Evolutionary conservation across 2,888 invertebrate genomes (phyloP).

Genomic region (Idaea dimidiata): DNA sequence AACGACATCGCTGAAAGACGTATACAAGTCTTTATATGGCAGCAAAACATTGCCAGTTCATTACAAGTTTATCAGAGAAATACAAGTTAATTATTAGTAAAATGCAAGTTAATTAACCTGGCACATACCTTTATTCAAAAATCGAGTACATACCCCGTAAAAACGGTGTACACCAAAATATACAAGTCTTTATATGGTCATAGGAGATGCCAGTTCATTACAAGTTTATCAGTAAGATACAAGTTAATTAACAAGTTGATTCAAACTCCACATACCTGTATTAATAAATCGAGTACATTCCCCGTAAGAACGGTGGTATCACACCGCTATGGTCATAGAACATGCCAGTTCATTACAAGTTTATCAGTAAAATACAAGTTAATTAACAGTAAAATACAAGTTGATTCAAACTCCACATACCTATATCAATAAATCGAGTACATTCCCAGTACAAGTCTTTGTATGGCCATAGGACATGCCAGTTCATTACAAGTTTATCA

Average conservation of each 20-base stretch:
- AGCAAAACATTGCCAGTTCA: too few species aligned
- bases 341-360: slow-evolving; percentile 51
- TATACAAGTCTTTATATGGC: too few species aligned
- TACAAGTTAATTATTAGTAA: too few species aligned
- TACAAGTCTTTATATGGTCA: slow-evolving; percentile 89
- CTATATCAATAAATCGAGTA: slow-evolving; percentile 93
- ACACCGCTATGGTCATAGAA: slow-evolving; percentile 89
- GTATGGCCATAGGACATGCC: slow-evolving; percentile 88
- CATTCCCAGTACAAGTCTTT: slow-evolving; percentile 89
- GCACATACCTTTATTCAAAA: slow-evolving; percentile 86
- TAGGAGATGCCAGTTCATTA: slow-evolving; percentile 78
- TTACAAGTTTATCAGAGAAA: too few species aligned
- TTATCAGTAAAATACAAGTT: slow-evolving; percentile 42
- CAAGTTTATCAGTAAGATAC: too few species aligned
- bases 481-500: too few species aligned
- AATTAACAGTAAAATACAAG: slow-evolving; percentile 92
- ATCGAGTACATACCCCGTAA: slow-evolving; percentile 93
- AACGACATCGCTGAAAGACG: too few species aligned
- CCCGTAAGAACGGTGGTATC: slow-evolving; percentile 92
- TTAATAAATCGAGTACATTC: slow-evolving; percentile 93
- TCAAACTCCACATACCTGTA: too few species aligned
- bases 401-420: slow-evolving; percentile 51
- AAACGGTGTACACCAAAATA: too few species aligned
- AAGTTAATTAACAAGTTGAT: too few species aligned
- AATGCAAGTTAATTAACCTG: slow-evolving; percentile 83